Base-by-base conservation (phyloP, 2,113 vertebrate genomes). In the Hippopotamus amphibius region DNA sequence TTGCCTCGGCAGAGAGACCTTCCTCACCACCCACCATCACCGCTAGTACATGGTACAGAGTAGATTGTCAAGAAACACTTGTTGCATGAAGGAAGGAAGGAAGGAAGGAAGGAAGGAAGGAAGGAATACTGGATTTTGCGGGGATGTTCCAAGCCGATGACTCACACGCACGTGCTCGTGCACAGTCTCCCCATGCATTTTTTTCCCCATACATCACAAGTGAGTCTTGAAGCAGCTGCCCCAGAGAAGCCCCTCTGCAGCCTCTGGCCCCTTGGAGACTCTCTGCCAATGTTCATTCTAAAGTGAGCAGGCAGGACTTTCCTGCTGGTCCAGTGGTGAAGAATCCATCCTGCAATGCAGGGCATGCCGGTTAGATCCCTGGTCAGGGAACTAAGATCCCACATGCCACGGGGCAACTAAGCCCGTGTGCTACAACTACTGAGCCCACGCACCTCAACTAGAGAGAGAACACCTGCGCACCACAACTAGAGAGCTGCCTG, bases 141-240 rank as follows among this genome's bases (percentile, higher is more conserved):
- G 46, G 68, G 11, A 33, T 2, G 43, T 33, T 26, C 86, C 4
- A 2, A 13, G n/a, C 3, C 6, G 55, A 33, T 8, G 88, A 59
- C 66, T 10, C 33, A 6, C 0, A 14, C 2, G 15, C 3, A 9
- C 6, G 0, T 0, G 17, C 11, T 24, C 0, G 0, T 72, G 28
- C 22, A 3, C 26, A 5, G 2, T 9, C 26, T 57, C 77, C 50
- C 48, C 0, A 0, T 0, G 5, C 3, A 1, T 2, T 0, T 63
- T 86, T 50, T n/a, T 53, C 37, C 37, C 37, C 74, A 6, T 26
- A 2, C 10, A 0, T 24, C 11, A 30, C 63, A 59, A 90, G 41
- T 4, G 41, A 66, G n/a, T 17, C 81, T 50, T 0, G 7, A 28
- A n/a, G 59, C 66, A 43, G 50, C 22, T 8, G 55, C 22, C 59